Conservation (phyloP, 2,113 vertebrate species). For the Rhea pennata region DNA sequence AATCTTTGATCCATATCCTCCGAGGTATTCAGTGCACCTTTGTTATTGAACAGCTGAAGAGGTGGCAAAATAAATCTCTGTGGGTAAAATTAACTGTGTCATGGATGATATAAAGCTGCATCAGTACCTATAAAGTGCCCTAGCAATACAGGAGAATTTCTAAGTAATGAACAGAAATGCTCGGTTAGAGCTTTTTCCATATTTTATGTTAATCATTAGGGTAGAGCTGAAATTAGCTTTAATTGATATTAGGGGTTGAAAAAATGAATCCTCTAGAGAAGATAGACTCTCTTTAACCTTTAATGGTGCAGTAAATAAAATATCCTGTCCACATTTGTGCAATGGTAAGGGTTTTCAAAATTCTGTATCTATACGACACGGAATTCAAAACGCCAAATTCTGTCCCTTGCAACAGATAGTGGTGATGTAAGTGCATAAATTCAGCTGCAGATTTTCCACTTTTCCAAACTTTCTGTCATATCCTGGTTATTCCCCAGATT, state of each 20-base stretch:
- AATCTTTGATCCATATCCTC: neutral
- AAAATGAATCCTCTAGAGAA: slow-evolving; percentile 56
- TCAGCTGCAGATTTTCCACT: slow-evolving; percentile 2
- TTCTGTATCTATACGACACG: neutral
- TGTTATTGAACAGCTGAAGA: neutral
- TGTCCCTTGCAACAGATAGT: slow-evolving; percentile 20
- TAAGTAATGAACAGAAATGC: slow-evolving; percentile 59
- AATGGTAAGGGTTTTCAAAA: slow-evolving; percentile 57
- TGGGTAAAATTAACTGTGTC: neutral
- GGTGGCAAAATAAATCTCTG: neutral
- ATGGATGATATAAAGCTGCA: slow-evolving; percentile 18
- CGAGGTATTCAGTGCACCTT: neutral
- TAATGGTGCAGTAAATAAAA: slow-evolving; percentile 70
- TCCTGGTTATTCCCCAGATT: neutral
- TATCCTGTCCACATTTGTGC: slow-evolving; percentile 62
- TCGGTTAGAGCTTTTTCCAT: slow-evolving; percentile 51
- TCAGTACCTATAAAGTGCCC: slow-evolving; percentile 12
- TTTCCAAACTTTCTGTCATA: neutral
- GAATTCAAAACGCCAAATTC: neutral
- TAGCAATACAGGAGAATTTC: neutral
- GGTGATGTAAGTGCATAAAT: slow-evolving; percentile 28
- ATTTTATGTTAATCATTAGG: slow-evolving; percentile 65
- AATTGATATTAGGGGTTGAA: slow-evolving; percentile 63
- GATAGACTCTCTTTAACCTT: slow-evolving; percentile 55
- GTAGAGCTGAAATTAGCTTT: slow-evolving; percentile 54